Evolutionary conservation across 1,140 invertebrate genomes (phyloP), one percentile per base, ranked within the genome.

Genomic region (Bombus confusus): DNA sequence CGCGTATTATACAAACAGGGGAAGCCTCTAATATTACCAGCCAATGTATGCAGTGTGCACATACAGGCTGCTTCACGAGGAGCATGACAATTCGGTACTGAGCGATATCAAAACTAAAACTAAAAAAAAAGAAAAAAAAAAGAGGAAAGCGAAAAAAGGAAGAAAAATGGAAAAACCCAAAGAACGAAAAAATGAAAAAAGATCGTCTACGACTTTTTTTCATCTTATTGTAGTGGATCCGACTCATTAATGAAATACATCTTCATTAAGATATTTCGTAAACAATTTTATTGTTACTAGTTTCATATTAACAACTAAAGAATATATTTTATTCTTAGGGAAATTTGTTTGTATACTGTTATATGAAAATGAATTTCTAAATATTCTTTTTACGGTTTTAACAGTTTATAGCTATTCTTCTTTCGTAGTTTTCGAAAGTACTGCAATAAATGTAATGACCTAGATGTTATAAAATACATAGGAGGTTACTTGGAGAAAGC

Each of bases 1-100:
- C 94, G 94, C 93, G 93, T 91, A 86, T 92, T 92, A 77, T 90
- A 91, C 92, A 94, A 95, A 95, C 93, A 95, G 88, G 91, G 92
- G 89, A 80, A 93, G 91, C 92, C 93, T 93, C 92, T 92, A 93
- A 94, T 95, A 94, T 94, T 93, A 90, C 93, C 91, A 77, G 77
- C 80, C 75, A 76, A 77, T 78, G 80, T 69, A 68, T 72, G 74
- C 57, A 81, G 80, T 69, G 73, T 72, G 74, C 62, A 81, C 76
- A 79, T 79, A 71, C 68, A 85, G 41, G 52, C 52, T 72, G 57
- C 6, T 72, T n/a, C 83, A 71, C n/a, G 52, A 41, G 47, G 52
- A 62, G 39, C 68, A 34, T 77, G 68, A 83, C 73, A 77, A 68
- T 83, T 77, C 31, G 43, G 2, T 74, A 5, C 0, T 25, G 43